Base-by-base conservation (phyloP, 2,113 vertebrate genomes). In the Octodon degus region DNA sequence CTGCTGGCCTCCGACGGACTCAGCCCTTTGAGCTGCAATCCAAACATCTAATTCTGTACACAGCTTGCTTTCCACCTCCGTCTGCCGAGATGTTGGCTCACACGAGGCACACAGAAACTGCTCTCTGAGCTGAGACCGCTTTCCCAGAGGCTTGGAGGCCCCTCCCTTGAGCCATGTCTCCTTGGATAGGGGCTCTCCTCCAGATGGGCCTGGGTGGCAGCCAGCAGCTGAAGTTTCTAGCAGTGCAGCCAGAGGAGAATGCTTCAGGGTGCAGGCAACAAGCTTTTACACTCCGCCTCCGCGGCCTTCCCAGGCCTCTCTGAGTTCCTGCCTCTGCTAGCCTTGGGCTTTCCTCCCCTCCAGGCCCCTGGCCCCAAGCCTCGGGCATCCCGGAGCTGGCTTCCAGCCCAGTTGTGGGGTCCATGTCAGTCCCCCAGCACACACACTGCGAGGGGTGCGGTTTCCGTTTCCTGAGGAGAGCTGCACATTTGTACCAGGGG, bases 171-270 rank as follows among this genome's bases (percentile, higher is more conserved):
- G 70, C 77, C 1, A 0, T 32, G 58, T 84, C 50, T 86, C 76
- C 34, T 84, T 82, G 70, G 87, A 92, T 67, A 94, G 95, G 82
- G 81, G 53, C 92, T 85, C 27, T 20, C 3, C 0, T 88, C 95
- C 92, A 91, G 90, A 92, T 58, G 62, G 91, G 67, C 68, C 90
- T 96, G 96, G 90, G 77, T 17, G 37, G 55, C 63, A 7, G 90
- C 91, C 89, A 95, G 92, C 93, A 22, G 24, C 87, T 55, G n/a
- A 94, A 97, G 95, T 97, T 97, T 96, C 97, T 91, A 95, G 95
- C 82, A 80, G 5, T 34, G 1, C 86, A 76, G 90, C 96, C 95
- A 96, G 82, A 86, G 40, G 92, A 96, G 79, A 95, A 60, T 22
- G 63, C 84, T 47, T 76, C 27, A 0, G 40, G 25, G 20, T 43